Evolutionary conservation across 2,797 vertebrate species (phyloP).

Genomic region (Poecilia wingei): DNA sequence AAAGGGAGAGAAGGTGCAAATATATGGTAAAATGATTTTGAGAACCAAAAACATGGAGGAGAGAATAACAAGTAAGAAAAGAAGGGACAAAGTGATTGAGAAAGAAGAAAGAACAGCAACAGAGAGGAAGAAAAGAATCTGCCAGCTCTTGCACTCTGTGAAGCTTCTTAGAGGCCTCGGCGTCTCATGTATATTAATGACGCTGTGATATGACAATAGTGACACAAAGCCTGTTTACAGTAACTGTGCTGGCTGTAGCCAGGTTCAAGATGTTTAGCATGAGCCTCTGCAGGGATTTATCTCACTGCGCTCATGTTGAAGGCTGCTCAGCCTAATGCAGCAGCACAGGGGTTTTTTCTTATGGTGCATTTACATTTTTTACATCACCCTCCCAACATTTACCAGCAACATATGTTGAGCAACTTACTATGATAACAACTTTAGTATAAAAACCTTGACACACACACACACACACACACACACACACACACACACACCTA

Average conservation of each 20-base stretch:
- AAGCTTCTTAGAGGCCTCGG: slow-evolving; percentile 79
- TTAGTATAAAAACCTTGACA: slow-evolving; percentile 15
- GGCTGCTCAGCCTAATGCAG: slow-evolving; percentile 69
- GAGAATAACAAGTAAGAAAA: slow-evolving; percentile 12
- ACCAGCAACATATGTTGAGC: slow-evolving; percentile 41
- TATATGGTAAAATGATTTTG: slow-evolving; percentile 25
- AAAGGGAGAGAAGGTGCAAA: slow-evolving; percentile 13
- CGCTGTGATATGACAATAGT: slow-evolving; percentile 80
- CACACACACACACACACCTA: background rate
- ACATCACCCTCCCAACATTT: slow-evolving; percentile 26
- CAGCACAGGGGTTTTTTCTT: slow-evolving; percentile 62
- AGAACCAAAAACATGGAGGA: slow-evolving; percentile 30
- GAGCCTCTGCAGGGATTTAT: slow-evolving; percentile 70
- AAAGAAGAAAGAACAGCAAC: slow-evolving; percentile 48
- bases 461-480: background rate
- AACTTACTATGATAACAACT: slow-evolving; percentile 28
- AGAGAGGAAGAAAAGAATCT: slow-evolving; percentile 49
- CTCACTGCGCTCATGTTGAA: slow-evolving; percentile 65
- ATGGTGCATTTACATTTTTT: slow-evolving; percentile 60
- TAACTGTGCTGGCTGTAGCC: slow-evolving; percentile 70
- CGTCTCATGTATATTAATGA: slow-evolving; percentile 84
- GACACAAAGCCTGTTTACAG: slow-evolving; percentile 83
- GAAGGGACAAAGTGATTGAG: slow-evolving; percentile 32
- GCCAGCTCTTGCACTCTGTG: slow-evolving; percentile 58
- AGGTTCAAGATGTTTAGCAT: slow-evolving; percentile 79